Percentiles rank a stretch among this genome's conserved stretches.
These are phyloP conservation scores for Oreochromis niloticus DNA, from an alignment of 2,113 vertebrate species.

Conservation along the genomic window DNA sequence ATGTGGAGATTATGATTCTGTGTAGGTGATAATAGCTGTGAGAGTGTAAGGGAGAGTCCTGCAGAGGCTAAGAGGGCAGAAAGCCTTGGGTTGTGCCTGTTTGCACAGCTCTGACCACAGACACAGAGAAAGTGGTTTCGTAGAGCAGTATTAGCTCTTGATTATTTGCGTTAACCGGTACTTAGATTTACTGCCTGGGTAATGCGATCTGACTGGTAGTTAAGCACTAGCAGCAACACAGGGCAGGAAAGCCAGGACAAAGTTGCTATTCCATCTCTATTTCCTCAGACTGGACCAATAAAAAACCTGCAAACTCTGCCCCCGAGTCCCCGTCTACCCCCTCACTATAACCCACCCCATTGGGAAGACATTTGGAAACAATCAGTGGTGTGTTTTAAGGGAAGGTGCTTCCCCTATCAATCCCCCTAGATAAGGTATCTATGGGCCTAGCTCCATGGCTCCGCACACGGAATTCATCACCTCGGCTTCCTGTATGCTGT, in stretches of 20 bases:
- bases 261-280: constrained; percentile 60
- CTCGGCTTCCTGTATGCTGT: constrained; percentile 84
- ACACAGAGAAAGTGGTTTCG: constrained; percentile 62
- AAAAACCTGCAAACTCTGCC: constrained; percentile 61
- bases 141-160: constrained; percentile 63
- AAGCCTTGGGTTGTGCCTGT: constrained; percentile 32
- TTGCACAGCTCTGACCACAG: constrained; percentile 61
- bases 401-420: constrained; percentile 58
- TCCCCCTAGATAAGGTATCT: constrained; percentile 91
- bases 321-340: constrained; percentile 25
- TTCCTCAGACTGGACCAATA: constrained; percentile 71
- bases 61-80: constrained; percentile 18
- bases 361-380: constrained; percentile 89
- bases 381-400: constrained; percentile 91
- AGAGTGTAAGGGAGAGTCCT: constrained; percentile 12
- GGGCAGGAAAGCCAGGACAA: constrained; percentile 63
- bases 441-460: constrained; percentile 62
- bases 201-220: constrained; percentile 69
- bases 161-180: constrained; percentile 68
- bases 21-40: constrained; percentile 21
- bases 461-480: constrained; percentile 93
- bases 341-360: constrained; percentile 63
- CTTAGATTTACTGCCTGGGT: constrained; percentile 72
- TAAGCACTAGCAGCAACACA: constrained; percentile 73
- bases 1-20: neutral